phyloP scores from a whole-genome alignment of 1,140 invertebrate species.

The Bombus waltoni region DNA sequence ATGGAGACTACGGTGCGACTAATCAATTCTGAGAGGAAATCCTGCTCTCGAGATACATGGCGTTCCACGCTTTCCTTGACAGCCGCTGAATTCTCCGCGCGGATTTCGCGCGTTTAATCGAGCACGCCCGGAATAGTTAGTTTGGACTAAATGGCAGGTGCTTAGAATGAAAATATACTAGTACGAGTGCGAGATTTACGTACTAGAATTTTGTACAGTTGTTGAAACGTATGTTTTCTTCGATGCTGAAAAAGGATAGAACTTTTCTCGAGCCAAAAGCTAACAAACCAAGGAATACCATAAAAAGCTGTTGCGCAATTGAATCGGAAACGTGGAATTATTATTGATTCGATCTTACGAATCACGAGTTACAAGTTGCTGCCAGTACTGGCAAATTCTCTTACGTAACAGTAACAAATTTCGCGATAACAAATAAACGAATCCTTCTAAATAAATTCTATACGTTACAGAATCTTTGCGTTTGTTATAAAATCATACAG shows the following conservation, averaged over 20 bases:
- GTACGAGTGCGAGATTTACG: neutral
- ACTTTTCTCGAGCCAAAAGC: neutral
- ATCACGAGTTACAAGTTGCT: too few relatives aligned
- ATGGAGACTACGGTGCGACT: neutral
- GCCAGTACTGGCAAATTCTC: too few relatives aligned
- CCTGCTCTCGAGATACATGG: conserved; percentile 5
- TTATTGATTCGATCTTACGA: too few relatives aligned
- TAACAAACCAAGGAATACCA: too few relatives aligned
- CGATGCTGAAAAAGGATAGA: neutral
- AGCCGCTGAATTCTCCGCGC: neutral
- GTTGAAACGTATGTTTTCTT: neutral
- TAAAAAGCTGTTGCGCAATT: too few relatives aligned
- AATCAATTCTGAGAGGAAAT: conserved; percentile 32
- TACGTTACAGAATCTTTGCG: too few relatives aligned
- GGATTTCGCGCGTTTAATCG: neutral
- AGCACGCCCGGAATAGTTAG: neutral
- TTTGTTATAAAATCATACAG: neutral
- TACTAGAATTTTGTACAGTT: neutral
- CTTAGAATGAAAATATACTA: neutral
- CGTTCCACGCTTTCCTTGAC: neutral
- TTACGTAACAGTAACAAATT: too few relatives aligned
- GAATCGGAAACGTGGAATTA: too few relatives aligned
- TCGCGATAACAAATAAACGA: too few relatives aligned
- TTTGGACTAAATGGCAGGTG: neutral
- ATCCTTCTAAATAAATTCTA: too few relatives aligned